These are phyloP conservation scores for Lasaia peninsularis DNA, from an alignment of 1,140 invertebrate genomes.

Conservation along the genomic window DNA sequence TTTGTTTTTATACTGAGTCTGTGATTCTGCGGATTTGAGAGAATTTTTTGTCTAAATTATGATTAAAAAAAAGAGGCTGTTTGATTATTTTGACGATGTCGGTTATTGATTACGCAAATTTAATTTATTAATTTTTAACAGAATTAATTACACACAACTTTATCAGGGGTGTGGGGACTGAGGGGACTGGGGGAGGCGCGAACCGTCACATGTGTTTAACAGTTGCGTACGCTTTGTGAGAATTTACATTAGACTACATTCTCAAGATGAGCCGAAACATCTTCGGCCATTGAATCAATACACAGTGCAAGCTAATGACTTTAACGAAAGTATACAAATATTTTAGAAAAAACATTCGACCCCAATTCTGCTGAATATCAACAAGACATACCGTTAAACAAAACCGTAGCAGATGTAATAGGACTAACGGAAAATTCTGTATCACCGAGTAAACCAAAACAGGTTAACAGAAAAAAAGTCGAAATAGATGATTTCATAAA, in stretches of 20 bases:
- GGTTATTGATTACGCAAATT: too few relatives aligned
- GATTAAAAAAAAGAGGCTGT: too few relatives aligned
- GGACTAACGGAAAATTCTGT: not conserved
- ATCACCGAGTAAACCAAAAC: constrained; percentile 2
- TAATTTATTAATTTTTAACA: too few relatives aligned
- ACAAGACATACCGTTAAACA: not conserved
- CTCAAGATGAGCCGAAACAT: not conserved
- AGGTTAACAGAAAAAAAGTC: constrained; percentile 4
- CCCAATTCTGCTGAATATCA: not conserved
- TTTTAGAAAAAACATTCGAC: not conserved
- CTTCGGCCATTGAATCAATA: not conserved
- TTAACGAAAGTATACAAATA: not conserved
- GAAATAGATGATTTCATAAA: constrained; percentile 10
- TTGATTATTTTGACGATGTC: too few relatives aligned
- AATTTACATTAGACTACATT: not conserved
- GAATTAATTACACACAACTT: too few relatives aligned
- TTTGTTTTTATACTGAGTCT: too few relatives aligned
- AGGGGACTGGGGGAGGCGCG: too few relatives aligned
- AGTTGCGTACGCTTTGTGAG: too few relatives aligned
- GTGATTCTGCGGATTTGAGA: too few relatives aligned
- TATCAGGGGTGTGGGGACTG: too few relatives aligned
- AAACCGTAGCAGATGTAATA: not conserved
- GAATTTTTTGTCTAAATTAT: too few relatives aligned
- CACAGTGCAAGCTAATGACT: not conserved
- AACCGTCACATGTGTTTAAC: too few relatives aligned